Evolutionary conservation across 1,140 invertebrate species (phyloP), one percentile per base, ranked within the genome.

Genomic region (Trichomalopsis sarcophagae): DNA sequence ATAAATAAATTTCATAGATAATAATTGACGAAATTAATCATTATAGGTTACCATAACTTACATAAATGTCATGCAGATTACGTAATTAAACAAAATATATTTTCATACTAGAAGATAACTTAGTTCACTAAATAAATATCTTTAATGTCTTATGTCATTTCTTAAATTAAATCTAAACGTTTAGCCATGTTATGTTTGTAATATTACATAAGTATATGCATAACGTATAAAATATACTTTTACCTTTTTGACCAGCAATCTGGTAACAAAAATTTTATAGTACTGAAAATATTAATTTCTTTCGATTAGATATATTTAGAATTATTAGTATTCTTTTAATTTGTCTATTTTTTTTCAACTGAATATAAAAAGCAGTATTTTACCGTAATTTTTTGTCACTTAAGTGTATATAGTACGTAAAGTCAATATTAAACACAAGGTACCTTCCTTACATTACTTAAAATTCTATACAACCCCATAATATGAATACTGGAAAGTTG

Each of bases 1-100:
- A 33, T 69, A 77, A 77, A 83, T 77, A 77, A 68, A n/a, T 50
- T 75, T 33, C 62, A 55, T 74, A 76, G 66, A 82, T 76, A 83
- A 83, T 27, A 27, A 68, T 82, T 68, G 10, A 77, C 17, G 10
- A 1, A 44, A 76, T 62, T 47, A 74, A 40, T 62, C 55, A n/a
- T 62, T 30, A 3, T 71, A 71, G 33, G 33, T 36, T 71, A 3
- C 23, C 17, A 71, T 9, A 71, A 71, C 23, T 30, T 71, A 33
- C 9, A 33, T 71, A 30, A 30, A 71, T 33, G 23, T 11, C 23
- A 30, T 30, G 14, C 17, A n/a, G 5, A n/a, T 1, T 27, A 27
- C n/a, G 7, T 62, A 62, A 62, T 62, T 7, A 21, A n/a, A 62
- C 55, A 21, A 21, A n/a, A 62, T 36, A 62, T 62, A n/a, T 50